A percentile compares a stretch with the other conserved stretches of the same genome.
Conservation (phyloP, 1,140 invertebrate genomes). For the Phenacoccus solenopsis region DNA sequence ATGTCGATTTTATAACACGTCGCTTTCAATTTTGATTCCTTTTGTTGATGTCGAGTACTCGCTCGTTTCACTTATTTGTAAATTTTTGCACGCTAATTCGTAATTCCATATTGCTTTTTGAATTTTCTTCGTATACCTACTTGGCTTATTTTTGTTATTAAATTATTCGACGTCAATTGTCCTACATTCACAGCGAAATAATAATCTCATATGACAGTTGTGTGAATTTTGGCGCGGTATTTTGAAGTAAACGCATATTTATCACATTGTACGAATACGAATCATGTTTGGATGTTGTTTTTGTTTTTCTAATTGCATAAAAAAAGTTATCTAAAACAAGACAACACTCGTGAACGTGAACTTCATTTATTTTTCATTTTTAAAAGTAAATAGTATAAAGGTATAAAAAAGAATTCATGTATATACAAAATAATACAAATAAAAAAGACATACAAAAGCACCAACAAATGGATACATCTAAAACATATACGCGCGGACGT, state of each 20-base stretch:
- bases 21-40: background rate
- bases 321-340: too few species aligned
- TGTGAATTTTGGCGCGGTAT: too few species aligned
- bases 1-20: constrained; percentile 13
- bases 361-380: too few species aligned
- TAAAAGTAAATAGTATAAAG: background rate
- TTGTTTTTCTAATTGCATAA: too few species aligned
- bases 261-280: too few species aligned
- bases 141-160: background rate
- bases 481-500: too few species aligned
- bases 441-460: background rate
- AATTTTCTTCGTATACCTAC: background rate
- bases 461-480: background rate
- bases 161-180: background rate
- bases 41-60: background rate
- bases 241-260: too few species aligned
- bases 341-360: too few species aligned
- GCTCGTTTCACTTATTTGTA: background rate
- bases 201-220: background rate
- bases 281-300: too few species aligned
- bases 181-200: background rate
- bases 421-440: too few species aligned
- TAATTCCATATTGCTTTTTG: background rate
- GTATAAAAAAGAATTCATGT: background rate
- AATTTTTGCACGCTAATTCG: background rate